Evolutionary conservation across 2,113 vertebrate genomes (phyloP).

Genomic region (Toxostoma redivivum): DNA sequence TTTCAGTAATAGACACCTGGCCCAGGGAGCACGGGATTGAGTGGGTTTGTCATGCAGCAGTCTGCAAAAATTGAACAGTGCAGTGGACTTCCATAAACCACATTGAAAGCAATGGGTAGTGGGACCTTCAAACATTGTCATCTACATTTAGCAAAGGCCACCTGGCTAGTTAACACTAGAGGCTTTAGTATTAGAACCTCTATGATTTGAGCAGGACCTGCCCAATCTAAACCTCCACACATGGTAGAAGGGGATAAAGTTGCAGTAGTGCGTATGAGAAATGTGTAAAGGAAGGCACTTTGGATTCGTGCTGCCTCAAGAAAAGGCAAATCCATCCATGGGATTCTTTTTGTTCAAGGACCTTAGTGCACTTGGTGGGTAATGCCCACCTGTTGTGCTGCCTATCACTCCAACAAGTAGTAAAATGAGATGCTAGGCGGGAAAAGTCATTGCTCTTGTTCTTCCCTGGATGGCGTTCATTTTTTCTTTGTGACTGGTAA

Average conservation of each 20-base stretch:
- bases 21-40: accelerated
- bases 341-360: background rate
- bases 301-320: background rate
- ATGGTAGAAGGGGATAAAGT: background rate
- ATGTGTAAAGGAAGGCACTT: background rate
- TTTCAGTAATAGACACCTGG: background rate
- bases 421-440: background rate
- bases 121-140: background rate
- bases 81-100: background rate
- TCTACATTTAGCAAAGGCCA: background rate
- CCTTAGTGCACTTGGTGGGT: background rate
- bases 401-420: background rate
- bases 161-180: background rate
- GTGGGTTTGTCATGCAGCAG: background rate
- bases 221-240: background rate
- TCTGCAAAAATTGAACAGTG: background rate
- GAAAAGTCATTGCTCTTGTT: background rate
- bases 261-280: background rate
- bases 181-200: background rate
- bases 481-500: background rate
- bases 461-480: accelerated
- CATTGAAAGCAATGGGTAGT: background rate
- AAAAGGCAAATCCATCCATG: background rate
- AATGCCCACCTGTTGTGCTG: background rate
- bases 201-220: background rate